Percentiles rank a stretch among this genome's conserved stretches.
These are phyloP conservation scores for Uloborus plumipes DNA, from an alignment of 2,888 invertebrate species.

Conservation along the genomic window DNA sequence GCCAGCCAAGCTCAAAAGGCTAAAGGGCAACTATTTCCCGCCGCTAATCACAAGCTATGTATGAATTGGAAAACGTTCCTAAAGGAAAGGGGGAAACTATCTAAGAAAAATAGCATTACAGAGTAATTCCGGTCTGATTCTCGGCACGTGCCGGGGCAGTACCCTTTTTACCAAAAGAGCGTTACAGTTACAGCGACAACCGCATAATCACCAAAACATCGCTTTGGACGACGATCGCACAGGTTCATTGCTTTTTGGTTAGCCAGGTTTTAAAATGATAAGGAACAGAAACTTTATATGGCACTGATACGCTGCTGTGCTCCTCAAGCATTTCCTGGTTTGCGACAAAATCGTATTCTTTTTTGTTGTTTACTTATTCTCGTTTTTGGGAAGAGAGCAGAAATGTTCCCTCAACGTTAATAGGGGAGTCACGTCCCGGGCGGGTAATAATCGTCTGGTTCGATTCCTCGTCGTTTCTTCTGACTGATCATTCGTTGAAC, in stretches of 20 bases:
- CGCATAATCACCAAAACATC: conserved; percentile 36
- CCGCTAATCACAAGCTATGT: not conserved
- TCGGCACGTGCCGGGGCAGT: conserved; percentile 6
- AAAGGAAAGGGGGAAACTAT: not conserved
- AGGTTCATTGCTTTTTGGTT: conserved; percentile 56
- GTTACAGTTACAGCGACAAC: conserved; percentile 42
- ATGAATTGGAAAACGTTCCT: not conserved
- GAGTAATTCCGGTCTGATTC: not conserved
- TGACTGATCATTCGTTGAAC: conserved; percentile 62
- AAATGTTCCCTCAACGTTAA: conserved; percentile 22
- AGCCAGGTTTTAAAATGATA: conserved; percentile 45
- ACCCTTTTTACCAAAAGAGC: conserved; percentile 28
- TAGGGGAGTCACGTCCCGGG: conserved; percentile 57
- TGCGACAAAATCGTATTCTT: conserved; percentile 36
- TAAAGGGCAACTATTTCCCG: no score
- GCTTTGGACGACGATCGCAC: conserved; percentile 38
- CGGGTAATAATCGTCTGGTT: conserved; percentile 58
- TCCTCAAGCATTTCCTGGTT: conserved; percentile 58
- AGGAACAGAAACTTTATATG: conserved; percentile 43
- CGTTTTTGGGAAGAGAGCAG: conserved; percentile 14
- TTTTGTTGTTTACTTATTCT: conserved; percentile 22
- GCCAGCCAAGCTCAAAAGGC: no score
- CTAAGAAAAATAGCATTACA: not conserved
- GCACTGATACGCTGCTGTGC: conserved; percentile 51
- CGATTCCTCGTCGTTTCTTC: conserved; percentile 58